Evolutionary conservation across 2,797 vertebrate genomes (phyloP).

Genomic region (Coregonus sp.): DNA sequence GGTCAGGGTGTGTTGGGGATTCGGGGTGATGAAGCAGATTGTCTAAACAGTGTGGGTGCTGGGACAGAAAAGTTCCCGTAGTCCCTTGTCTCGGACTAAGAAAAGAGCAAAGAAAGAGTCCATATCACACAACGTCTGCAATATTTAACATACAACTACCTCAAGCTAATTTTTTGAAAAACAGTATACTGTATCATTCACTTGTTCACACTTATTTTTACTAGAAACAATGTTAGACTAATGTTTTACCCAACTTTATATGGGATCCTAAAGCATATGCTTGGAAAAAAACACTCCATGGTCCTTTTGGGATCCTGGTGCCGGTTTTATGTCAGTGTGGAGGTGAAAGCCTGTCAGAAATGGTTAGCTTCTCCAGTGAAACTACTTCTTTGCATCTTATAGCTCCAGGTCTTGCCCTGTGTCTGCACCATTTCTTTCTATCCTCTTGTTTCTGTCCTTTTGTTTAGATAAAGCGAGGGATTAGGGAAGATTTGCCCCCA

Average conservation of each 20-base stretch:
- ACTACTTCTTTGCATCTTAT: constrained; percentile 96
- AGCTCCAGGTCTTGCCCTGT: constrained; percentile 90
- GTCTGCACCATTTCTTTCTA: constrained; percentile 87
- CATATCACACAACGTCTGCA: constrained; percentile 58
- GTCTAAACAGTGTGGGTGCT: constrained; percentile 30
- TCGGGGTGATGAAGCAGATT: constrained; percentile 16
- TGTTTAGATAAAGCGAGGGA: constrained; percentile 99
- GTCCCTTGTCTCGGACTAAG: constrained; percentile 40
- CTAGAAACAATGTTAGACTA: too few relatives aligned
- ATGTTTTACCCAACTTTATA: constrained; percentile 59
- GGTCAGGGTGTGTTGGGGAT: constrained; percentile 40
- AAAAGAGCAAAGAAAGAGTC: constrained; percentile 51
- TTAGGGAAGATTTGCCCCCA: constrained; percentile 99
- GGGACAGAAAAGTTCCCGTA: constrained; percentile 56
- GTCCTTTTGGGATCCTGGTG: constrained; percentile 64
- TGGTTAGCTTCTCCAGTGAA: constrained; percentile 94
- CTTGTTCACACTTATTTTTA: too few relatives aligned
- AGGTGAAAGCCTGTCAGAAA: constrained; percentile 94
- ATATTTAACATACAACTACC: constrained; percentile 59
- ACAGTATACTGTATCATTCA: too few relatives aligned
- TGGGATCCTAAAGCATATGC: constrained; percentile 60
- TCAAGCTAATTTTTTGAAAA: background rate
- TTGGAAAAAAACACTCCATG: constrained; percentile 57
- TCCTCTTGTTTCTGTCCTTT: constrained; percentile 84
- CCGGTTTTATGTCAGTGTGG: constrained; percentile 78